Conservation (phyloP, 2,797 vertebrate species). For the Novumbra hubbsi region DNA sequence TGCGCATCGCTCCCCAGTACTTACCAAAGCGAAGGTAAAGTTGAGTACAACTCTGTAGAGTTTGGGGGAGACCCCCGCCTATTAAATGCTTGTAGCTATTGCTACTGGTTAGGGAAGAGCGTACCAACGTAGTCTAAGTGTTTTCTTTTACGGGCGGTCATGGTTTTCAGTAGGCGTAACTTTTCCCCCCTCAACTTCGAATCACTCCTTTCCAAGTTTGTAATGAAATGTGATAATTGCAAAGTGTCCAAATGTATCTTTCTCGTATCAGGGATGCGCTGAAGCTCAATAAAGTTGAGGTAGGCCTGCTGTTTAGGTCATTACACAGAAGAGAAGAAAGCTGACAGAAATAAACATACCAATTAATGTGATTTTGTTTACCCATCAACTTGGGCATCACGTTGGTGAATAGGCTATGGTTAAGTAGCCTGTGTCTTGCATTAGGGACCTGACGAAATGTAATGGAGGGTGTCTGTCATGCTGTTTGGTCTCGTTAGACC, state of each 20-base stretch:
- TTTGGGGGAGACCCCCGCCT: conserved; percentile 8
- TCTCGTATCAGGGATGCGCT: background rate
- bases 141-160: background rate
- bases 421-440: background rate
- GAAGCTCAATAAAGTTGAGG: background rate
- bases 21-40: conserved; percentile 66
- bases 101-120: background rate
- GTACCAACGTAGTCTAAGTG: background rate
- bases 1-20: conserved; percentile 46
- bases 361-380: background rate
- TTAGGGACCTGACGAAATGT: background rate
- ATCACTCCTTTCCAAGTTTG: background rate
- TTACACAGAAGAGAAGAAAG: background rate
- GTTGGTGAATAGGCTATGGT: background rate
- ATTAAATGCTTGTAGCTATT: background rate
- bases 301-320: too few relatives aligned
- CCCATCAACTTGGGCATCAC: background rate
- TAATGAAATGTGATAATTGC: background rate
- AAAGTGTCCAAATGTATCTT: background rate
- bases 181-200: background rate
- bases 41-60: conserved; percentile 53
- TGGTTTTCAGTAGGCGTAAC: background rate
- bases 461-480: too few relatives aligned
- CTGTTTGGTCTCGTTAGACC: too few relatives aligned
- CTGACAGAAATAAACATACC: background rate